Conservation (phyloP, 2,113 vertebrate species). For the Nicator chloris region DNA sequence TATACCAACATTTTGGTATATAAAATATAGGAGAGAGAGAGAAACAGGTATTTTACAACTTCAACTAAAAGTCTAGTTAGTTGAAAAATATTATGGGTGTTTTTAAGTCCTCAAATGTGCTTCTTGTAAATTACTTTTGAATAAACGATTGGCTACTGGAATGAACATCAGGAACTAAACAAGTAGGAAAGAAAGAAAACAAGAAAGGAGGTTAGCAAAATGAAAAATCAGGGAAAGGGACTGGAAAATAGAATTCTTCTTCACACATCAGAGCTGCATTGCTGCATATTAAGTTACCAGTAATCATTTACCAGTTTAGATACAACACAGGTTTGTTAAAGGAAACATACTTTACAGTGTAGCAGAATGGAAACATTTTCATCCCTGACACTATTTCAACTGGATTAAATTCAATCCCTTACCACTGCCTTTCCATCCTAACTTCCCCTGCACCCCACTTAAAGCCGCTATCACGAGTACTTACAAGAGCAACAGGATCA, state of each 20-base stretch:
- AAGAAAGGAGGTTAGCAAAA: neutral
- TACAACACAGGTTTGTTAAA: neutral
- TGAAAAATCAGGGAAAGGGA: neutral
- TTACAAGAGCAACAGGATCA: constrained; percentile 91
- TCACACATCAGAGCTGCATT: neutral
- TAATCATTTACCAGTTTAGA: neutral
- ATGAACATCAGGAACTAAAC: neutral
- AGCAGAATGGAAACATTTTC: neutral
- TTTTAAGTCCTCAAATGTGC: neutral
- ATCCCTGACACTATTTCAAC: neutral
- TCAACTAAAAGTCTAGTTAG: neutral
- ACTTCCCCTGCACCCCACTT: neutral
- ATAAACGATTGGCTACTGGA: neutral
- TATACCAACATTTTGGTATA: neutral
- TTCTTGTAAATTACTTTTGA: neutral
- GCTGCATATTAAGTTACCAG: neutral
- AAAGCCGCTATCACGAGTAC: neutral
- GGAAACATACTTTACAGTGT: neutral
- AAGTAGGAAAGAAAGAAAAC: neutral
- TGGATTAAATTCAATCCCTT: neutral
- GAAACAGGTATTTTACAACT: neutral
- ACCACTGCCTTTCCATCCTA: neutral
- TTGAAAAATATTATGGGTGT: neutral
- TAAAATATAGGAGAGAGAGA: neutral
- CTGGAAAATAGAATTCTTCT: neutral